Percentiles rank a stretch among this genome's conserved stretches.
Evolutionary conservation across 2,113 vertebrate genomes (phyloP).

Genomic region (Myotis brandtii): DNA sequence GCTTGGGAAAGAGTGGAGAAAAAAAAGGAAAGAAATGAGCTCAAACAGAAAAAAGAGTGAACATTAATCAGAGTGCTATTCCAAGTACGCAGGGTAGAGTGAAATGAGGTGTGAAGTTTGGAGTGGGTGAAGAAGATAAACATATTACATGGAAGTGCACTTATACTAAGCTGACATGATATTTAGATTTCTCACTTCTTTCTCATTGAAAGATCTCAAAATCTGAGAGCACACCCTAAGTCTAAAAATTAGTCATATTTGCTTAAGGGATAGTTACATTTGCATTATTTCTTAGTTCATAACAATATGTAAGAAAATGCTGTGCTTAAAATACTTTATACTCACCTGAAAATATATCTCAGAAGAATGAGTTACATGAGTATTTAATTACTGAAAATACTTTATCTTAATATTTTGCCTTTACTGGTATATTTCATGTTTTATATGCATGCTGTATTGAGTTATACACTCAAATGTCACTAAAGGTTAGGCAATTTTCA

Average conservation of each 20-base stretch:
- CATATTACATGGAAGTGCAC: background rate
- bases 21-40: background rate
- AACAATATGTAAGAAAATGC: background rate
- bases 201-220: slow-evolving; percentile 17
- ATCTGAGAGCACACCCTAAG: background rate
- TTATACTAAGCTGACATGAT: background rate
- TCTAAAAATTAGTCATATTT: background rate
- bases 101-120: slow-evolving; percentile 54
- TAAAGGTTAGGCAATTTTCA: background rate
- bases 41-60: background rate
- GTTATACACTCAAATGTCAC: background rate
- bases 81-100: background rate
- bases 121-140: slow-evolving; percentile 27
- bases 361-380: background rate
- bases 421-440: background rate
- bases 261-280: background rate
- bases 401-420: background rate
- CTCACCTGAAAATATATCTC: background rate
- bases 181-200: slow-evolving; percentile 50
- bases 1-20: background rate
- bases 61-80: slow-evolving; percentile 50
- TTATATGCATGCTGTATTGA: background rate
- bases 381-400: background rate
- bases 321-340: background rate
- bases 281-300: slow-evolving; percentile 26